A percentile compares a stretch with the other conserved stretches of the same genome.
These are phyloP conservation scores for Centruroides sculpturatus DNA, from an alignment of 1,140 invertebrate species.

Conservation along the genomic window DNA sequence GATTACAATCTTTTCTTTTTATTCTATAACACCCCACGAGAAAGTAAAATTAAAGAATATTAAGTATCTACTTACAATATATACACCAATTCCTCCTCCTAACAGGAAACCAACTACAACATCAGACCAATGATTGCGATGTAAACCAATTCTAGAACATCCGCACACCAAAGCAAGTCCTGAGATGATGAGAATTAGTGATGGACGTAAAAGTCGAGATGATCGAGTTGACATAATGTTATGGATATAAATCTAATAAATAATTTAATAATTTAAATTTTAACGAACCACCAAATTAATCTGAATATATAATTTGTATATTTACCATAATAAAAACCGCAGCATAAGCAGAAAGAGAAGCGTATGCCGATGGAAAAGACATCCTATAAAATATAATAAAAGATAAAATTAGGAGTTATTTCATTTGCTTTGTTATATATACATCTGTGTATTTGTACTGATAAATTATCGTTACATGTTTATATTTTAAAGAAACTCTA, in stretches of 20 bases:
- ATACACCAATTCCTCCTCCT: conserved; percentile 1
- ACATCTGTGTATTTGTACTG: too few relatives aligned
- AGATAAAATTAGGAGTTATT: neutral
- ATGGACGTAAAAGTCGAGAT: conserved; percentile 3
- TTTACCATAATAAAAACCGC: conserved; percentile 8
- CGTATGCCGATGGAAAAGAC: conserved; percentile 12
- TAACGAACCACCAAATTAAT: neutral
- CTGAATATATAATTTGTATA: neutral
- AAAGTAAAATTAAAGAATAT: conserved; percentile 3
- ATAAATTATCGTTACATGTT: too few relatives aligned
- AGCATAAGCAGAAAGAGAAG: conserved; percentile 5
- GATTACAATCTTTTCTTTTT: too few relatives aligned
- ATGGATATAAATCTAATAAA: conserved; percentile 6
- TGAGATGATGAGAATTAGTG: neutral
- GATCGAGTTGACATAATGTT: conserved; percentile 1
- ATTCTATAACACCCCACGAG: neutral
- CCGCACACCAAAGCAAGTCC: neutral
- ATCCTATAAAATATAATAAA: neutral
- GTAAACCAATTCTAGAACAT: neutral
- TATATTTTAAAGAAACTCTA: too few relatives aligned
- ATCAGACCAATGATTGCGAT: conserved; percentile 6
- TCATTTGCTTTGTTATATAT: too few relatives aligned
- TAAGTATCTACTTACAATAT: conserved; percentile 6
- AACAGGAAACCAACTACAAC: conserved; percentile 4
- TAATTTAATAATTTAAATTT: neutral